Evolutionary conservation across 2,888 invertebrate genomes (phyloP).

Genomic region (Erannis defoliaria): DNA sequence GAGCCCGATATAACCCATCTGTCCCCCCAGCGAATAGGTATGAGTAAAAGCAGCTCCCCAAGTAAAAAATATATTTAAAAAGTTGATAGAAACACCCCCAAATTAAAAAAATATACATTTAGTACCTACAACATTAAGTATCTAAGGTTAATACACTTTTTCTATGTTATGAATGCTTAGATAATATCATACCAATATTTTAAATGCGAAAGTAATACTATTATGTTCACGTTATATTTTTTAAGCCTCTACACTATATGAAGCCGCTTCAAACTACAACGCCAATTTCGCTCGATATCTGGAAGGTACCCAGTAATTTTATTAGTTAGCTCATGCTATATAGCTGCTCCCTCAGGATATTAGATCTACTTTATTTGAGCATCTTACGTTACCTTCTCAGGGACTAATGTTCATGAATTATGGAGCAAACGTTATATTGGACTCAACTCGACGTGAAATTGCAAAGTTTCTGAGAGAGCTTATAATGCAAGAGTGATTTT

Average conservation of each 20-base stretch:
- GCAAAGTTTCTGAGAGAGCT: constrained; percentile 38
- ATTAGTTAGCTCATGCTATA: constrained; percentile 35
- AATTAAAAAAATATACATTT: no score
- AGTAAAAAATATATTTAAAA: no score
- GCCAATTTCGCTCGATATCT: constrained; percentile 35
- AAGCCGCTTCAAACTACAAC: constrained; percentile 15
- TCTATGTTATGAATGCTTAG: no score
- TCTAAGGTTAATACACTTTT: no score
- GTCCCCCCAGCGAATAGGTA: no score
- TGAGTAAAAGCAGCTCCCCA: no score
- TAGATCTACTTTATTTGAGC: constrained; percentile 45
- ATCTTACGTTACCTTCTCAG: constrained; percentile 46
- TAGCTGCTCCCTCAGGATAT: constrained; percentile 43
- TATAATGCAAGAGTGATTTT: constrained; percentile 13
- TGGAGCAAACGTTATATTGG: constrained; percentile 55
- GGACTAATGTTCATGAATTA: constrained; percentile 71
- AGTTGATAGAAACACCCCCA: no score
- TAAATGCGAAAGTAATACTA: no score
- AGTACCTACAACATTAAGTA: no score
- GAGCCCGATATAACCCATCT: no score
- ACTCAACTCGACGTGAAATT: constrained; percentile 49
- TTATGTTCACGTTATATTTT: no score
- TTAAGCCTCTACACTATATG: constrained; percentile 8
- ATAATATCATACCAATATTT: no score
- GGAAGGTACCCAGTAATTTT: constrained; percentile 40